A percentile compares a stretch with the other conserved stretches of the same genome.
These are phyloP conservation scores for Nomada fucata DNA, from an alignment of 2,888 invertebrate species.

Conservation along the genomic window DNA sequence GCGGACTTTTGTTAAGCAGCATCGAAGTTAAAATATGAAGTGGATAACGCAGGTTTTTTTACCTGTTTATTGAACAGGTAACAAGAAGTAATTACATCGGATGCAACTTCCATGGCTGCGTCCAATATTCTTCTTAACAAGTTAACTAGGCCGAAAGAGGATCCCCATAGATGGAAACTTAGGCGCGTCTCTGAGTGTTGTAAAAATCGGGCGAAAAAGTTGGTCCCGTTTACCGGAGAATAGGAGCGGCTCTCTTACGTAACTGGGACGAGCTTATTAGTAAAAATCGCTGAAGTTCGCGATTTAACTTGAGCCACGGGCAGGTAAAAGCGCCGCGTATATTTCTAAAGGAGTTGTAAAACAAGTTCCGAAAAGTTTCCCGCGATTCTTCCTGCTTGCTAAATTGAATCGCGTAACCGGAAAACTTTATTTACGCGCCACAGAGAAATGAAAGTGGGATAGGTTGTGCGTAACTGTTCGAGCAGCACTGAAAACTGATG, in stretches of 20 bases:
- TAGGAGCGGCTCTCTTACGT: slow-evolving; percentile 17
- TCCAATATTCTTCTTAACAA: slow-evolving; percentile 22
- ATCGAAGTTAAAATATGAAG: not conserved
- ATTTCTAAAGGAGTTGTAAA: slow-evolving; percentile 39
- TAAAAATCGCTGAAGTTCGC: slow-evolving; percentile 58
- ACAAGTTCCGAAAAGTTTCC: slow-evolving; percentile 41
- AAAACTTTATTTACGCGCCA: slow-evolving; percentile 27
- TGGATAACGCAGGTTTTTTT: not conserved
- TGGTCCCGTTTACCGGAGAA: slow-evolving; percentile 17
- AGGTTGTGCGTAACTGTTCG: slow-evolving; percentile 5
- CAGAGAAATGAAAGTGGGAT: slow-evolving; percentile 25
- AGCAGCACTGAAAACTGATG: not conserved
- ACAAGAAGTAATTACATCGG: slow-evolving; percentile 5
- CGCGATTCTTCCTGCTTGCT: slow-evolving; percentile 26
- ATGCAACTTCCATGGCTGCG: not conserved
- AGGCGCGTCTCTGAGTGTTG: slow-evolving; percentile 8
- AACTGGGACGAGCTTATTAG: slow-evolving; percentile 60
- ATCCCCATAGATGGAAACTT: slow-evolving; percentile 13
- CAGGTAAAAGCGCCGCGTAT: slow-evolving; percentile 25
- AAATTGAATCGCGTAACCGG: slow-evolving; percentile 47
- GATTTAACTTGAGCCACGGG: slow-evolving; percentile 31
- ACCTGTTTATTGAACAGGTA: not conserved
- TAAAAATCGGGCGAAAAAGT: slow-evolving; percentile 56
- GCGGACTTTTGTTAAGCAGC: not conserved
- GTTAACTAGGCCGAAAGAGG: slow-evolving; percentile 22